phyloP scores from a whole-genome alignment of 2,113 vertebrate species.

The Myotis yumanensis region DNA sequence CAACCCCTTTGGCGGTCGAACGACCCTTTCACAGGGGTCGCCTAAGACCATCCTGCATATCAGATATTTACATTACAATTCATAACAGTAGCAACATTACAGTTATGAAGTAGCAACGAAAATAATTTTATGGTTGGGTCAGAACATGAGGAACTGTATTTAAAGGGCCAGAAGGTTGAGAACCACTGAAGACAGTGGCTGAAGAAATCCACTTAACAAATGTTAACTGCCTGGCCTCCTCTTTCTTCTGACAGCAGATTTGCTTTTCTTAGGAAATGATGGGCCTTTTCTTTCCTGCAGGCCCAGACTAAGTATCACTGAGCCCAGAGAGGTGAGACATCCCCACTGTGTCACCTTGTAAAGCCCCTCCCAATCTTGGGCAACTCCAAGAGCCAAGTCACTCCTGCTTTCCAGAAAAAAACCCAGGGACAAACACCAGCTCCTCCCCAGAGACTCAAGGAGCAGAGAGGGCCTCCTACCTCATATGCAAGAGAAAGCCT shows the following conservation, averaged over 20 bases:
- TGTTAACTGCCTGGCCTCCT: background rate
- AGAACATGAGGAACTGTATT: too few species aligned
- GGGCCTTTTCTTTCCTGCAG: background rate
- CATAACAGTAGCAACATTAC: too few species aligned
- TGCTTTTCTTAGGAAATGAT: slow-evolving; percentile 13
- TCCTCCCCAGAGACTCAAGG: background rate
- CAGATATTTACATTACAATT: too few species aligned
- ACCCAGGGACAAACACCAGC: background rate
- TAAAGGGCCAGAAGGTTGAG: too few species aligned
- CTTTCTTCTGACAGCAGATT: slow-evolving; percentile 27
- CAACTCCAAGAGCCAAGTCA: slow-evolving; percentile 6
- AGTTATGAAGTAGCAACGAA: too few species aligned
- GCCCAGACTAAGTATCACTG: background rate
- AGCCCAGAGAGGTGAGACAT: slow-evolving; percentile 40
- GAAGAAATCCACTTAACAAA: slow-evolving; percentile 31
- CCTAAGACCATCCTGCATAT: too few species aligned
- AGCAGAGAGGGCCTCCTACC: background rate
- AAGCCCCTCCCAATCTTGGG: background rate
- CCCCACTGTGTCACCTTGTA: background rate
- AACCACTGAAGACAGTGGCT: background rate
- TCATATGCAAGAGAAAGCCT: background rate
- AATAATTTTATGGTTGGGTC: too few species aligned
- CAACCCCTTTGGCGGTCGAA: too few species aligned
- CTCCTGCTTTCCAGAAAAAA: background rate
- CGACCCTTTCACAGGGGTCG: too few species aligned